Evolutionary conservation across 2,797 vertebrate genomes (phyloP).

Genomic region (Garrulus glandarius): DNA sequence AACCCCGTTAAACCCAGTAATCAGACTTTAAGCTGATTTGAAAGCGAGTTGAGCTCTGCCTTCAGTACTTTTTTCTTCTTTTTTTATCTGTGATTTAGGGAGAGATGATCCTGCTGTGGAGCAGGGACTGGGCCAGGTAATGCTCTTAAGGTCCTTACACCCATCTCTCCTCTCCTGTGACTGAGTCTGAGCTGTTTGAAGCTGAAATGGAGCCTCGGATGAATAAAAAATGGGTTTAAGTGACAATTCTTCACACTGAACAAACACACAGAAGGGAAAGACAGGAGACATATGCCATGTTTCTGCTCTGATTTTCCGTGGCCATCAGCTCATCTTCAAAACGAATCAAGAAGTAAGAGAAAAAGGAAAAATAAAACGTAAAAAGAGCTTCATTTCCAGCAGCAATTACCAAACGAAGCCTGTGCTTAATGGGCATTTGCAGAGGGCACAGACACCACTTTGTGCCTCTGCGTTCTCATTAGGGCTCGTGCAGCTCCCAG

Average conservation of each 20-base stretch:
- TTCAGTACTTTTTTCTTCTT: background rate
- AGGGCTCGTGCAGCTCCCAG: background rate
- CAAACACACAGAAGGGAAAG: background rate
- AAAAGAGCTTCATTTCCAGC: slow-evolving; percentile 11
- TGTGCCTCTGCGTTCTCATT: slow-evolving; percentile 36
- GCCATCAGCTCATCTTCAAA: background rate
- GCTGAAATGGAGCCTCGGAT: background rate
- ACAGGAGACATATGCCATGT: background rate
- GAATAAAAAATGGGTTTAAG: background rate
- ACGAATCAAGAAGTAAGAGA: background rate
- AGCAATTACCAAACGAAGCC: background rate
- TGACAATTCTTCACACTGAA: slow-evolving; percentile 13
- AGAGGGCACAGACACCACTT: slow-evolving; percentile 28
- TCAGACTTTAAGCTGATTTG: slow-evolving; percentile 52
- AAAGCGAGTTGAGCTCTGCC: slow-evolving; percentile 18
- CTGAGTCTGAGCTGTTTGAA: background rate
- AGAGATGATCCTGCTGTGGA: background rate
- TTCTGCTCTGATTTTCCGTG: slow-evolving; percentile 8
- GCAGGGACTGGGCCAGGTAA: slow-evolving; percentile 1
- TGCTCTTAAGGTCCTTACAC: background rate
- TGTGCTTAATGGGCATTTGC: slow-evolving; percentile 21
- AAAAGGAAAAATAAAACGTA: background rate
- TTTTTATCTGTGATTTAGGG: slow-evolving; percentile 18
- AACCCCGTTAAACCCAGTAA: slow-evolving; percentile 58
- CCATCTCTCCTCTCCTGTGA: background rate